These are phyloP conservation scores for Tenthredo notha DNA, from an alignment of 2,888 invertebrate species.

Conservation along the genomic window DNA sequence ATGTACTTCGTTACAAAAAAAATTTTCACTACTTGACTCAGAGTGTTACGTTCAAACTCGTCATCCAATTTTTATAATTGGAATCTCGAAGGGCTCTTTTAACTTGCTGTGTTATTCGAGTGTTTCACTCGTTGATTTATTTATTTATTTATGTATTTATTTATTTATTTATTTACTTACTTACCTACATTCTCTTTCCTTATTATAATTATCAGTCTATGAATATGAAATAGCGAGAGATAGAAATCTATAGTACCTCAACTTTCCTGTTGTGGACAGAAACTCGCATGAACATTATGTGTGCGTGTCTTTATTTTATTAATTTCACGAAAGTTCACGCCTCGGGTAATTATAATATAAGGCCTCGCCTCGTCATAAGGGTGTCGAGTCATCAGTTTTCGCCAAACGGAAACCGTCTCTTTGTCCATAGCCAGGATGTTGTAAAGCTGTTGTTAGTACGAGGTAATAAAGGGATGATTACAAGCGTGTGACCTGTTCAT, in stretches of 20 bases:
- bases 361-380: not conserved
- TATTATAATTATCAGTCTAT: not conserved
- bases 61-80: conserved; percentile 3
- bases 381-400: not conserved
- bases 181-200: not conserved
- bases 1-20: not conserved
- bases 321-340: not conserved
- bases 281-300: not conserved
- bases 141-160: not conserved
- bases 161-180: not conserved
- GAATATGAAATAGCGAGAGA: not conserved
- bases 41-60: not conserved
- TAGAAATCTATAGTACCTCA: not conserved
- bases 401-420: not conserved
- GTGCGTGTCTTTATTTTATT: not conserved
- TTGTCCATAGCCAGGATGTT: not conserved
- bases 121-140: not conserved
- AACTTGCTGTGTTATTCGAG: not conserved
- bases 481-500: conserved; percentile 49
- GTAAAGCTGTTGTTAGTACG: conserved; percentile 27
- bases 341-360: not conserved
- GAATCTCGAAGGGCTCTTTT: not conserved
- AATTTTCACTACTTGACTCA: not conserved
- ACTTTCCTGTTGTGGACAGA: not conserved
- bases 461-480: conserved; percentile 46